Base-by-base conservation (phyloP, 2,888 invertebrate species). In the Isoperla grammatica region DNA sequence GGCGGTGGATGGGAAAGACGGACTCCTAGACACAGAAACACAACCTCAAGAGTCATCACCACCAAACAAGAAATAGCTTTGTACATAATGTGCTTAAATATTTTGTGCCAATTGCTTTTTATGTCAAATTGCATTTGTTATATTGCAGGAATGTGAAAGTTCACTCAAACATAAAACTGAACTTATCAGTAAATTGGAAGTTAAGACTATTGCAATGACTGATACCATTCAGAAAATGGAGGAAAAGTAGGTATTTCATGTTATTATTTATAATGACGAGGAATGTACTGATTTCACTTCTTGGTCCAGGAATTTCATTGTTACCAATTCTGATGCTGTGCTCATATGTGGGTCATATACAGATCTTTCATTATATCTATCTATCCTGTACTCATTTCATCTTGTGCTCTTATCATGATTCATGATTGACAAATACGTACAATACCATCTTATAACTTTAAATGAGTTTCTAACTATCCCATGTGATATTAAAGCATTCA, bases 111-210 rank as follows among this genome's bases (percentile, higher is more conserved):
- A 17, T n/a, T 45, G 15, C 50, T 35, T 13, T 29, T 29, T 29
- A 29, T 29, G 29, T 29, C 29, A 29, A 13, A 53, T 53, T 17
- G 23, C 29, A 22, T 37, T 60, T 66, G 63, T 65, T 56, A 65
- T 67, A 71, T 81, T 81, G 75, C 88, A 94, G 93, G 92, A 92
- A 79, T 90, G 90, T 82, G 93, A 95, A 81, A 87, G 88, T 78
- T 89, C 93, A 72, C 83, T 96, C 80, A 93, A 90, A 81, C 93
- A 95, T 85, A 96, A 95, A 84, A 90, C 88, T 75, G 95, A 95
- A 78, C 84, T 95, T 78, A 88, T 95, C 77, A 78, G 84, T 74
- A 93, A 93, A 81, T 82, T 96, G 84, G 96, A 96, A 81, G 86
- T 88, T 79, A 95, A 95, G 84, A 88, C 91, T 76, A 85, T 88